Base-by-base conservation (phyloP, 1,140 invertebrate species). In the Oscheius sp. region DNA sequence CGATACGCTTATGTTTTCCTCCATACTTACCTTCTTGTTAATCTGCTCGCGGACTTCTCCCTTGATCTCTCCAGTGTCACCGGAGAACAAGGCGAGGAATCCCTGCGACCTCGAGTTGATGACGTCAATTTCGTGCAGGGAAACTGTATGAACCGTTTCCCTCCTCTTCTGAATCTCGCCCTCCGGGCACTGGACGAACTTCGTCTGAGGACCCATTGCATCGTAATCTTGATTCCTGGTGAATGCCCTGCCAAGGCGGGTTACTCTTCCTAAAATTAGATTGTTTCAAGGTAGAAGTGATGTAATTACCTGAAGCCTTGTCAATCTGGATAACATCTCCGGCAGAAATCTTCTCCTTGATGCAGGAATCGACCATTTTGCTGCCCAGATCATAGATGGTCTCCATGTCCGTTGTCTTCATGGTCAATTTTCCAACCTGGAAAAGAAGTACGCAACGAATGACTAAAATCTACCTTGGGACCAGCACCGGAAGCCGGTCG, bases 391-490 rank as follows among this genome's bases (percentile, higher is more conserved):
- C 96, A 85, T 98, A 99, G 72, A 97, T 91, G 0, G 96, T 98
- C 86, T 99, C 96, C 96, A 99, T 99, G 85, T 99, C 96, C 0
- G 95, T 98, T 1, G 95, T 98, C 88, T 99, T 99, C 26, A 99
- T 86, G 0, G 95, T 98, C 1, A 99, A 86, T 83, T 97, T 95
- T 1, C 95, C 89, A 65, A n/a, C n/a, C n/a, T n/a, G n/a, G n/a
- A n/a, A n/a, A n/a, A n/a, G n/a, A n/a, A n/a, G n/a, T n/a, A 89
- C 52, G 20, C 31, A 4, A 3, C n/a, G n/a, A n/a, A n/a, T 45
- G 13, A 45, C 7, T 55, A 4, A n/a, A n/a, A n/a, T n/a, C n/a
- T n/a, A 74, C 85, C 87, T 97, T 93, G 0, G 92, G 91, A 0
- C 94, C 95, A 45, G 73, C 58, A 46, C 80, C 82, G 46, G 58